A percentile compares a stretch with the other conserved stretches of the same genome.
These are phyloP conservation scores for Lucilia sericata DNA, from an alignment of 1,140 invertebrate genomes.

Conservation along the genomic window DNA sequence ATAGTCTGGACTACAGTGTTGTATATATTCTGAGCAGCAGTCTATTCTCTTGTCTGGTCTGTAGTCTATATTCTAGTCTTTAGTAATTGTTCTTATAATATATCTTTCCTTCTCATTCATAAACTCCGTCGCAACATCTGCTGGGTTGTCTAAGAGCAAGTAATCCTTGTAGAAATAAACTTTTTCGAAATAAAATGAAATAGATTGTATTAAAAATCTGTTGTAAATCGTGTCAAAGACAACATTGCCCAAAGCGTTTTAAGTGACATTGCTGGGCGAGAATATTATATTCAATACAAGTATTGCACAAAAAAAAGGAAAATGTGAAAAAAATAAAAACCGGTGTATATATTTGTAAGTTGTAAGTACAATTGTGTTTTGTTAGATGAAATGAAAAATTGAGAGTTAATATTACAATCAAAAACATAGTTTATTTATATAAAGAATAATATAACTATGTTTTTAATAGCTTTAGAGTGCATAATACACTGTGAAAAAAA, in stretches of 20 bases:
- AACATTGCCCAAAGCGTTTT: constrained; percentile 25
- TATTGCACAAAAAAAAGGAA: not conserved
- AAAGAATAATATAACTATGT: not conserved
- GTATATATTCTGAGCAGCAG: too few relatives aligned
- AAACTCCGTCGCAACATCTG: not conserved
- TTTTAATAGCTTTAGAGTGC: not conserved
- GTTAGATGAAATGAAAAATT: not conserved
- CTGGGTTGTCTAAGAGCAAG: not conserved
- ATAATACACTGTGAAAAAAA: not conserved
- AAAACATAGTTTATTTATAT: constrained; percentile 19
- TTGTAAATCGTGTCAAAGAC: constrained; percentile 33
- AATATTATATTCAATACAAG: not conserved
- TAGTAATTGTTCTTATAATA: too few relatives aligned
- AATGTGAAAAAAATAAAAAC: not conserved
- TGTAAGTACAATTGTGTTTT: too few relatives aligned
- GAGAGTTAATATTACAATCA: constrained; percentile 19
- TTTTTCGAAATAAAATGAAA: constrained; percentile 31
- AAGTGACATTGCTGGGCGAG: constrained; percentile 11
- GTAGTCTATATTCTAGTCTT: too few relatives aligned
- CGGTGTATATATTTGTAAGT: not conserved
- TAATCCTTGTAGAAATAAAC: constrained; percentile 9
- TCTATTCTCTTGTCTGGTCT: too few relatives aligned
- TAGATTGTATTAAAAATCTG: constrained; percentile 11
- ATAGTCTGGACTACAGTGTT: too few relatives aligned
- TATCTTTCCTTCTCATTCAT: too few relatives aligned